A percentile compares a stretch with the other conserved stretches of the same genome.
Evolutionary conservation across 2,797 vertebrate species (phyloP).

Genomic region (Pseudochirops cupreus): DNA sequence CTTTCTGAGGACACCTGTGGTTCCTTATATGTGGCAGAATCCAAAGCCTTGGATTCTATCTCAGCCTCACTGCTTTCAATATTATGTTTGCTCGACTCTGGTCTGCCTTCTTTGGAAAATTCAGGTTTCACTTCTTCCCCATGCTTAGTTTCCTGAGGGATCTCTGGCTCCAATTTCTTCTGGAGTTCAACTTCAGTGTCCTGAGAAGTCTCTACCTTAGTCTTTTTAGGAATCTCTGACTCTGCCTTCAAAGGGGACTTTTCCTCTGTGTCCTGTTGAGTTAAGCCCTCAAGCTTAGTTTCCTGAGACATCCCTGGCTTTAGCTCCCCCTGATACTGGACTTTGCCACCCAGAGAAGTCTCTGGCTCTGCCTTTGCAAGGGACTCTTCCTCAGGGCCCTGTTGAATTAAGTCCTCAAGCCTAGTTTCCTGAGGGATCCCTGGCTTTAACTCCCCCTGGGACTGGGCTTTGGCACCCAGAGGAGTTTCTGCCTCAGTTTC

Average conservation of each 20-base stretch:
- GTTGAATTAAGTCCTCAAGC: not conserved
- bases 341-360: not conserved
- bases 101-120: slow-evolving; percentile 21
- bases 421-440: not conserved
- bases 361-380: not conserved
- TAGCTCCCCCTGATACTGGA: not conserved
- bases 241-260: not conserved
- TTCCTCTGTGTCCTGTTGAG: too few species aligned
- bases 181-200: not conserved
- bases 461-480: not conserved
- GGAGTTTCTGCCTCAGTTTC: not conserved
- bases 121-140: not conserved
- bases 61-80: not conserved
- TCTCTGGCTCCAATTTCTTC: not conserved
- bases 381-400: not conserved
- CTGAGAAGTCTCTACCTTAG: not conserved
- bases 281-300: not conserved
- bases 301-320: not conserved
- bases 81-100: slow-evolving; percentile 15
- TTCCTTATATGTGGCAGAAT: not conserved
- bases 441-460: not conserved
- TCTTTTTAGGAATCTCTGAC: slow-evolving; percentile 23
- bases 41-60: not conserved
- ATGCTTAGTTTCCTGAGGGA: not conserved
- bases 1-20: not conserved